Percentiles rank a stretch among this genome's conserved stretches.
Conservation (phyloP, 2,797 vertebrate species). For the Cryptoprocta ferox region DNA sequence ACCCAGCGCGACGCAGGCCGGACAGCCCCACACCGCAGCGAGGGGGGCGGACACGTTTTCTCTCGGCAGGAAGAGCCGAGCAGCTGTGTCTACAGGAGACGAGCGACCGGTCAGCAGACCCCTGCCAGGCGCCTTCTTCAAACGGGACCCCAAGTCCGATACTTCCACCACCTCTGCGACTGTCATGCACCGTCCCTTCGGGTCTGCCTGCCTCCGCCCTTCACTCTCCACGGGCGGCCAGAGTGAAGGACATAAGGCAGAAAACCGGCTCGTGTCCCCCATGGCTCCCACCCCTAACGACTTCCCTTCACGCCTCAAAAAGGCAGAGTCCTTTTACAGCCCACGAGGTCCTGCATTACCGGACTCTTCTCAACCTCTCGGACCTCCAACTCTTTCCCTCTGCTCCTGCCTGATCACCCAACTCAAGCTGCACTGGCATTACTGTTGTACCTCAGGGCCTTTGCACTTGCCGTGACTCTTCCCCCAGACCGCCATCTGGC, state of each 20-base stretch:
- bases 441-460: not conserved
- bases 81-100: not conserved
- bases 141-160: not conserved
- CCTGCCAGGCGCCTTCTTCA: not conserved
- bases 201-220: not conserved
- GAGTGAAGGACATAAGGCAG: not conserved
- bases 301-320: not conserved
- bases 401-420: not conserved
- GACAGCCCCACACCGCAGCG: not conserved
- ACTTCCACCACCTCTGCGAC: not conserved
- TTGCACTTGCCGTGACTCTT: not conserved
- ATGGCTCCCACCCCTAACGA: not conserved
- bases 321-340: not conserved
- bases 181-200: accelerated
- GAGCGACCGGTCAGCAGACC: not conserved
- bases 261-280: not conserved
- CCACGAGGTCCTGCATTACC: accelerated
- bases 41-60: not conserved
- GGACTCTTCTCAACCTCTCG: not conserved
- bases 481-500: not conserved
- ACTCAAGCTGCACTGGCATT: accelerated
- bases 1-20: not conserved
- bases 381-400: not conserved
- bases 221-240: not conserved
- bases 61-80: not conserved